A percentile compares a stretch with the other conserved stretches of the same genome.
Evolutionary conservation across 2,113 vertebrate genomes (phyloP).

Genomic region (Himantopus leucocephalus): DNA sequence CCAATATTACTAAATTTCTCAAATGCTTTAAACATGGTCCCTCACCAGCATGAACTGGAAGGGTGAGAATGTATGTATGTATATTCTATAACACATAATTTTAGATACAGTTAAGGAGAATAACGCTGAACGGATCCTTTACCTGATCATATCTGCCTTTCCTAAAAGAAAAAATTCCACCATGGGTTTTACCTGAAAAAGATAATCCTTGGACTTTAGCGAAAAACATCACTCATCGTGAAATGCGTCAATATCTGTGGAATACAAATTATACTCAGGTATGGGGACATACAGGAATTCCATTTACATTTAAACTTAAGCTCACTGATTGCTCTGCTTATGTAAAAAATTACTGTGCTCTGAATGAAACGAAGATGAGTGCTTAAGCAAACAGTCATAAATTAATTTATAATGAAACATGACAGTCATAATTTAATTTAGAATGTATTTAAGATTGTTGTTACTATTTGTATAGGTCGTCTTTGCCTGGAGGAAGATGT

Average conservation of each 20-base stretch:
- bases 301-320: slow-evolving; percentile 36
- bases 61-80: background rate
- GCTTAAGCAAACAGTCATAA: slow-evolving; percentile 65
- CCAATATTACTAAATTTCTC: background rate
- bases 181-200: background rate
- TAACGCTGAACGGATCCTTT: background rate
- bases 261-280: background rate
- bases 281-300: background rate
- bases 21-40: background rate
- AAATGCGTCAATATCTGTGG: background rate
- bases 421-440: slow-evolving; percentile 71
- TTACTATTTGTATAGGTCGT: slow-evolving; percentile 42
- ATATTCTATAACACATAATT: background rate
- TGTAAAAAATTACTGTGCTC: slow-evolving; percentile 36
- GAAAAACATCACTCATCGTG: background rate
- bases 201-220: background rate
- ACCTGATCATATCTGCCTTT: background rate
- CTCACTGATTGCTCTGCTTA: slow-evolving; percentile 20
- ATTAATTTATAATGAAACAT: slow-evolving; percentile 71
- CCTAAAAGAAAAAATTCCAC: background rate
- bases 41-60: background rate
- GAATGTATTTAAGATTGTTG: slow-evolving; percentile 55
- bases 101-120: background rate
- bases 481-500: slow-evolving; percentile 50
- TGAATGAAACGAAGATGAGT: slow-evolving; percentile 48